Percentiles rank a stretch among this genome's conserved stretches.
phyloP scores from a whole-genome alignment of 2,888 invertebrate genomes.

The Crematogaster levior region DNA sequence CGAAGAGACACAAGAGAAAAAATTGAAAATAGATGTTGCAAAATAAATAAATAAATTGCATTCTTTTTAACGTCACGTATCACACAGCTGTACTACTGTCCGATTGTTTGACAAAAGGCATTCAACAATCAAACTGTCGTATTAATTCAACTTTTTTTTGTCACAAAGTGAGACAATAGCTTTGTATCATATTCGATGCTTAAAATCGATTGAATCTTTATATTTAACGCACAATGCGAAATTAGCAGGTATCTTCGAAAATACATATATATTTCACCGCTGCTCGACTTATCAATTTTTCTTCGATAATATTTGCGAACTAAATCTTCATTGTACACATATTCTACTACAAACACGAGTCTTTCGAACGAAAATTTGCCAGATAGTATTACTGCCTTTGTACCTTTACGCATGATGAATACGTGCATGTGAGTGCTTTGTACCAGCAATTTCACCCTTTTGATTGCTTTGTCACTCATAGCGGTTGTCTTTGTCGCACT shows the following conservation, averaged over 20 bases:
- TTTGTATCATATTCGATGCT: background rate
- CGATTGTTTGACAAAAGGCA: background rate
- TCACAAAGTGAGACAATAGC: background rate
- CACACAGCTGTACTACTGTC: background rate
- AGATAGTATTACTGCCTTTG: conserved; percentile 40
- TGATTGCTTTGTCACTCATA: conserved; percentile 39
- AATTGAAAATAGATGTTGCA: background rate
- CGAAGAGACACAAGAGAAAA: background rate
- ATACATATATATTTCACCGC: conserved; percentile 27
- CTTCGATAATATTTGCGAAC: conserved; percentile 11
- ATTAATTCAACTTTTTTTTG: conserved; percentile 30
- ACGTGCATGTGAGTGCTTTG: conserved; percentile 1
- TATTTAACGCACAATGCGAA: conserved; percentile 7
- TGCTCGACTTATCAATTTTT: conserved; percentile 34
- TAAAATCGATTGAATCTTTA: conserved; percentile 32
- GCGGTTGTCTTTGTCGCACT: conserved; percentile 16
- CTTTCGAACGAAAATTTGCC: background rate
- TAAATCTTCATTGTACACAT: conserved; percentile 27
- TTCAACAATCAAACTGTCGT: background rate
- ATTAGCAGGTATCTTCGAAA: conserved; percentile 27
- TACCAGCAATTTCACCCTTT: conserved; percentile 23
- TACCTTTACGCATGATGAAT: conserved; percentile 16
- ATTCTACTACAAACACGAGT: background rate
- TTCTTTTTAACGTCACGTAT: background rate
- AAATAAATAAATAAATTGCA: background rate